Conservation (phyloP, 2,888 invertebrate species). For the Caenorhabditis auriculariae region DNA sequence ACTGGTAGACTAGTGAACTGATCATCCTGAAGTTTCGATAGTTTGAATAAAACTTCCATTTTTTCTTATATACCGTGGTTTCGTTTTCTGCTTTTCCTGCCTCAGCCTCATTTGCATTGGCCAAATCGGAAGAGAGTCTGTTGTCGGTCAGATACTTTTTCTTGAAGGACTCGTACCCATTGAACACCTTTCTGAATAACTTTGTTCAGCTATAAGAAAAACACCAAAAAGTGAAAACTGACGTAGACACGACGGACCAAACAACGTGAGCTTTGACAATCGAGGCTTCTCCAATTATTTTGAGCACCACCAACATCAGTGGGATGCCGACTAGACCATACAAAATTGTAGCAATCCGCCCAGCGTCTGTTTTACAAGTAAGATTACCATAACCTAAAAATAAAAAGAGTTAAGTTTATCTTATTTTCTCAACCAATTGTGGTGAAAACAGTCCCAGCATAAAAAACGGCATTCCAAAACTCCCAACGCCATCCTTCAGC, state of each 20-base stretch:
- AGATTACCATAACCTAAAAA: conserved; percentile 80
- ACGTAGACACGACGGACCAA: too few species aligned
- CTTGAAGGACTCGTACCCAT: too few species aligned
- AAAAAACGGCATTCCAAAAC: conserved; percentile 59
- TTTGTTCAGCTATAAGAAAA: too few species aligned
- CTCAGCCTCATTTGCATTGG: background rate
- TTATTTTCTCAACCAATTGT: conserved; percentile 68
- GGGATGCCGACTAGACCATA: conserved; percentile 94
- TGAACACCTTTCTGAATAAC: too few species aligned
- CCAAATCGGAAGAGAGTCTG: too few species aligned
- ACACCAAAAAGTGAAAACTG: too few species aligned
- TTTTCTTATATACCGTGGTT: conserved; percentile 3
- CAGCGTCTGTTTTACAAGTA: conserved; percentile 81
- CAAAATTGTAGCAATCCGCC: conserved; percentile 82
- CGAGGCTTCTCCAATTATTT: conserved; percentile 90
- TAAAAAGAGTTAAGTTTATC: background rate
- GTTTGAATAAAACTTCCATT: background rate
- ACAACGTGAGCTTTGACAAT: too few species aligned
- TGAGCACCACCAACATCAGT: conserved; percentile 85
- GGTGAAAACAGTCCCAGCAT: conserved; percentile 55
- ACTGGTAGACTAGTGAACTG: conserved; percentile 33
- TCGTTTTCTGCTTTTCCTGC: background rate
- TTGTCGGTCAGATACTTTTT: too few species aligned
- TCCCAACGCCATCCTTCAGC: conserved; percentile 51
- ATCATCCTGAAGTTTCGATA: conserved; percentile 18